Conservation (phyloP, 2,113 vertebrate species). For the Psephotus haematonotus region DNA sequence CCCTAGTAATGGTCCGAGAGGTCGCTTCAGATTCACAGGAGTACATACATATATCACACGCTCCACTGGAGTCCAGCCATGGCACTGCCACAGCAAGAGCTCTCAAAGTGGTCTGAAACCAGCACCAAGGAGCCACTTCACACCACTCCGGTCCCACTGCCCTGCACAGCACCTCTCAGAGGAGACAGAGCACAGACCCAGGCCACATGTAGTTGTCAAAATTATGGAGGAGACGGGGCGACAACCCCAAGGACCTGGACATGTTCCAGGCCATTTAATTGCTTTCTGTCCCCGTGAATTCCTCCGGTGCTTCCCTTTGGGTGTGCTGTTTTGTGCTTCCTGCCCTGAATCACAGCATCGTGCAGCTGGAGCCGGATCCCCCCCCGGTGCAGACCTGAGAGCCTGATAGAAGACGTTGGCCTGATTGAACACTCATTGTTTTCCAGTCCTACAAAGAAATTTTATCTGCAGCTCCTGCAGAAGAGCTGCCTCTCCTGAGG, state of each 20-base stretch:
- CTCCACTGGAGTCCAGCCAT: background rate
- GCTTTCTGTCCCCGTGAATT: background rate
- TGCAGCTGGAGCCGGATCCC: background rate
- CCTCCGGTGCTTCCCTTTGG: background rate
- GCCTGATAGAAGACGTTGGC: background rate
- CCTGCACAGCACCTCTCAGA: background rate
- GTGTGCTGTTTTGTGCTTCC: background rate
- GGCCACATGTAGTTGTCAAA: fast-evolving
- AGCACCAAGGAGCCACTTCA: fast-evolving
- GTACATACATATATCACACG: background rate
- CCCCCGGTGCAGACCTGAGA: background rate
- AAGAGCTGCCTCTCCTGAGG: background rate
- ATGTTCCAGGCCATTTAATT: background rate
- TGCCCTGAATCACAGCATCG: background rate
- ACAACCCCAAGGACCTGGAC: background rate
- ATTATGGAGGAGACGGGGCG: background rate
- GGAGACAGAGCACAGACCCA: fast-evolving
- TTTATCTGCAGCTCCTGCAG: background rate
- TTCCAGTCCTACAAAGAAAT: background rate
- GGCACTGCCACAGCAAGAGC: background rate
- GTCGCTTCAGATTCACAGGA: background rate
- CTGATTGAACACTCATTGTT: background rate
- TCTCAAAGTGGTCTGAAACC: background rate
- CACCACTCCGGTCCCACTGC: fast-evolving
- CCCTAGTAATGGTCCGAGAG: fast-evolving